Conservation (phyloP, 2,888 invertebrate species). For the Coleophora flavipennella region DNA sequence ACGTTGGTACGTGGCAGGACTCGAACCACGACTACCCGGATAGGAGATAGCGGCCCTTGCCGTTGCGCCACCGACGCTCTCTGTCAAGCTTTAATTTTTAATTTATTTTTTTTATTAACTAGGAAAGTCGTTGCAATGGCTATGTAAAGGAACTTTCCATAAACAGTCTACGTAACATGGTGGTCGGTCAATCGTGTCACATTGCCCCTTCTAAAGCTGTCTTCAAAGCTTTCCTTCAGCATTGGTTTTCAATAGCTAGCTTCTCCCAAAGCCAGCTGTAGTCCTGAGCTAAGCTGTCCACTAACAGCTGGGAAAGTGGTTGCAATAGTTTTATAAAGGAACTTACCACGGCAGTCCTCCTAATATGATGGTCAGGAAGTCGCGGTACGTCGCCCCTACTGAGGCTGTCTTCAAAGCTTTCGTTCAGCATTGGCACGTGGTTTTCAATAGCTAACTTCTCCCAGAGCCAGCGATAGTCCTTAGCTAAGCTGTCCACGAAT, state of each 20-base stretch:
- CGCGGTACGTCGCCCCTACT: slow-evolving; percentile 73
- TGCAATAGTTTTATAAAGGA: too few species aligned
- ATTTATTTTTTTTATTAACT: too few species aligned
- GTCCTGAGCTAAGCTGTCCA: slow-evolving; percentile 65
- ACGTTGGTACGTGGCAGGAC: too few species aligned
- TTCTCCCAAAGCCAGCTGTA: slow-evolving; percentile 72
- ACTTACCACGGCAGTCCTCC: slow-evolving; percentile 62
- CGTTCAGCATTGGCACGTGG: slow-evolving; percentile 40
- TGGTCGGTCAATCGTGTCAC: slow-evolving; percentile 71
- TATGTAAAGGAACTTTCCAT: slow-evolving; percentile 44
- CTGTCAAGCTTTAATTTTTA: too few species aligned
- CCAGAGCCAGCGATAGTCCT: slow-evolving; percentile 73
- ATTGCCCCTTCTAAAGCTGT: slow-evolving; percentile 68
- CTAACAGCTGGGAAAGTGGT: too few species aligned
- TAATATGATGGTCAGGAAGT: slow-evolving; percentile 68
- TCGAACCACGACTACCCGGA: too few species aligned
- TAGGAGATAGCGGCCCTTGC: too few species aligned
- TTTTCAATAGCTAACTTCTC: slow-evolving; percentile 52
- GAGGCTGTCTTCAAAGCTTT: slow-evolving; percentile 63
- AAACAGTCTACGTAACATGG: slow-evolving; percentile 58
- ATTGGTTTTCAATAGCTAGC: slow-evolving; percentile 45
- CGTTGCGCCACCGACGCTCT: too few species aligned
- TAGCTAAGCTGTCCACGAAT: slow-evolving; percentile 68
- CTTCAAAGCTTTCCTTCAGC: slow-evolving; percentile 57
- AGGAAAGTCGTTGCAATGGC: too few species aligned